Conservation (phyloP, 1,140 invertebrate genomes). For the Scaptomyza graminum region DNA sequence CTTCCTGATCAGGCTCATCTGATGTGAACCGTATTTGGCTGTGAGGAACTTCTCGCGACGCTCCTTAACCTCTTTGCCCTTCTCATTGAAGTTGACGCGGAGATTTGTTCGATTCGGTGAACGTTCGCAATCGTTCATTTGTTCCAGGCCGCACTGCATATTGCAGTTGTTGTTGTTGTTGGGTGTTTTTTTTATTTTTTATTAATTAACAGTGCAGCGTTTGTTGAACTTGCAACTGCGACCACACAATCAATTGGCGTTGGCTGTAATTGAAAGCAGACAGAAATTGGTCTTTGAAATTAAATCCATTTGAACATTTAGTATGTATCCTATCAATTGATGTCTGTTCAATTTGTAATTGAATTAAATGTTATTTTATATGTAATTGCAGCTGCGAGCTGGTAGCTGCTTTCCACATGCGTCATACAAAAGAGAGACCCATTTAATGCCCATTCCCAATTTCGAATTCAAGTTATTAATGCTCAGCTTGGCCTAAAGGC, state of each 20-base stretch:
- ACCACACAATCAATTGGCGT: slow-evolving; percentile 57
- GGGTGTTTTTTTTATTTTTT: slow-evolving; percentile 19
- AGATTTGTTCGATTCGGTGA: slow-evolving; percentile 91
- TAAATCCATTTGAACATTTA: slow-evolving; percentile 8
- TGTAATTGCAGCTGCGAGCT: slow-evolving; percentile 24
- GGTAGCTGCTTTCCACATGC: slow-evolving; percentile 46
- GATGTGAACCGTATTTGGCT: slow-evolving; percentile 97
- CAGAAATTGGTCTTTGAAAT: slow-evolving; percentile 50
- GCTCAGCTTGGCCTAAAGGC: slow-evolving; percentile 54
- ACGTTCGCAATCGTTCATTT: slow-evolving; percentile 85
- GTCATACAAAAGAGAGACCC: slow-evolving; percentile 18
- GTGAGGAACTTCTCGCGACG: slow-evolving; percentile 96
- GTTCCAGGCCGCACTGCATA: slow-evolving; percentile 83
- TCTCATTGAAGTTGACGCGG: slow-evolving; percentile 94
- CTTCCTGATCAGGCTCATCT: slow-evolving; percentile 98
- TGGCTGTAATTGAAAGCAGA: slow-evolving; percentile 64
- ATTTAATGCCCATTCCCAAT: not conserved
- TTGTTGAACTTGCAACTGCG: slow-evolving; percentile 62
- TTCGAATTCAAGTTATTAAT: slow-evolving; percentile 42
- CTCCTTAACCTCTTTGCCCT: slow-evolving; percentile 92
- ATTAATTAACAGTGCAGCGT: slow-evolving; percentile 43
- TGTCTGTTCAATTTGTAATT: slow-evolving; percentile 47
- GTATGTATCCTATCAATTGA: slow-evolving; percentile 7
- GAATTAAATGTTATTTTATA: slow-evolving; percentile 49
- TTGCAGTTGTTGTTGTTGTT: slow-evolving; percentile 38